Evolutionary conservation across 2,113 vertebrate genomes (phyloP).

Genomic region (Rhodinocichla rosea): DNA sequence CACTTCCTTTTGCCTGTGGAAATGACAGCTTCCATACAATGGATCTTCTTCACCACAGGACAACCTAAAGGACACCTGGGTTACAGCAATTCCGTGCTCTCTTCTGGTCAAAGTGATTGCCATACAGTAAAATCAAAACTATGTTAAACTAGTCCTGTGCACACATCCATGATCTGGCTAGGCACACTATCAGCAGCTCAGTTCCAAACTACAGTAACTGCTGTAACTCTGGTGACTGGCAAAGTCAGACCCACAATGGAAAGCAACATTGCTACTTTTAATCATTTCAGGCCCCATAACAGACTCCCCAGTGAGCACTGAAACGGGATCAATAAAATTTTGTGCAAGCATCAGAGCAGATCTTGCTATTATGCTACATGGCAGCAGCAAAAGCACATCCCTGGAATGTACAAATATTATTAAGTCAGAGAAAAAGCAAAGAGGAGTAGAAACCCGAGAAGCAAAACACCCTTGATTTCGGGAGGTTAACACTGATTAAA

Average conservation of each 20-base stretch:
- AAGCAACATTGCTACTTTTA: neutral
- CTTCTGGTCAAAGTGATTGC: neutral
- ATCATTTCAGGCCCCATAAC: neutral
- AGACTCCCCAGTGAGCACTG: neutral
- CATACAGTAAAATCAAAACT: neutral
- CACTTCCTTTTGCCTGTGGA: neutral
- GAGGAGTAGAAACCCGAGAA: neutral
- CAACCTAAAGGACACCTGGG: neutral
- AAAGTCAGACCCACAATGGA: neutral
- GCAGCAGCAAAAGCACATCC: neutral
- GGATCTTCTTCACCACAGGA: neutral
- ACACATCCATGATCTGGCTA: neutral
- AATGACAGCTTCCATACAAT: neutral
- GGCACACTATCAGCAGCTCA: neutral
- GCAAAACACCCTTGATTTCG: neutral
- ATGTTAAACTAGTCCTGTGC: neutral
- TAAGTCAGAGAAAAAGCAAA: neutral
- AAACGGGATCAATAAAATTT: neutral
- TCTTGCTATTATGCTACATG: neutral
- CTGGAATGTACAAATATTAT: neutral
- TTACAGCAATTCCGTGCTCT: rapidly evolving
- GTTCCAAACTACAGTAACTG: neutral
- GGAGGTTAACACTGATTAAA: neutral
- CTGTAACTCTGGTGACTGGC: neutral
- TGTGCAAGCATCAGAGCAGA: neutral